A percentile compares a stretch with the other conserved stretches of the same genome.
Evolutionary conservation across 2,888 invertebrate species (phyloP).

Genomic region (Cerastoderma edule): DNA sequence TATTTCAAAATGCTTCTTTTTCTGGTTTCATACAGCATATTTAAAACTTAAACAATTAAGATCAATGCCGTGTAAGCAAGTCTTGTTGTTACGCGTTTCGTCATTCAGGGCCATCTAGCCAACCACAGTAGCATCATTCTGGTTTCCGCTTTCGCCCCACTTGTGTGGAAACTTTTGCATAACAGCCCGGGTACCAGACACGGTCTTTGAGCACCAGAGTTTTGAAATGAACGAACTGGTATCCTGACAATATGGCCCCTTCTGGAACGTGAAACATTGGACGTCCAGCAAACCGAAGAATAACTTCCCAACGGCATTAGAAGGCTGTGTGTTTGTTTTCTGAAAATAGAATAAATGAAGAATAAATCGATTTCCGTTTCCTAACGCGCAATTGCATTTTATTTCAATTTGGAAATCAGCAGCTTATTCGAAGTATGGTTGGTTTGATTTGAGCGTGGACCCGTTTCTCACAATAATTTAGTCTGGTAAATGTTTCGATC

Average conservation of each 20-base stretch:
- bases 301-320: conserved; percentile 62
- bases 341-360: conserved; percentile 35
- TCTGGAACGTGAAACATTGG: conserved; percentile 65
- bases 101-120: not conserved
- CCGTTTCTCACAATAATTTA: too few species aligned
- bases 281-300: conserved; percentile 68
- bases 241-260: conserved; percentile 60
- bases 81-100: too few species aligned
- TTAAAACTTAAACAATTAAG: too few species aligned
- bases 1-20: too few species aligned
- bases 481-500: too few species aligned
- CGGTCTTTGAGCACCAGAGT: conserved; percentile 62
- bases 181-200: conserved; percentile 56
- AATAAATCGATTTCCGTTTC: too few species aligned
- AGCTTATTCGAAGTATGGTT: too few species aligned
- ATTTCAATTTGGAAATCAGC: too few species aligned
- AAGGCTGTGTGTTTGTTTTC: conserved; percentile 59
- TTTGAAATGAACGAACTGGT: conserved; percentile 55
- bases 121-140: not conserved
- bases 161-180: conserved; percentile 60
- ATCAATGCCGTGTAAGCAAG: too few species aligned
- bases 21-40: too few species aligned
- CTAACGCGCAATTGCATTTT: too few species aligned
- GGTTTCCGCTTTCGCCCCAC: conserved; percentile 47
- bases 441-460: too few species aligned